Evolutionary conservation across 1,140 invertebrate species (phyloP).

Genomic region (Orchestia grillus): DNA sequence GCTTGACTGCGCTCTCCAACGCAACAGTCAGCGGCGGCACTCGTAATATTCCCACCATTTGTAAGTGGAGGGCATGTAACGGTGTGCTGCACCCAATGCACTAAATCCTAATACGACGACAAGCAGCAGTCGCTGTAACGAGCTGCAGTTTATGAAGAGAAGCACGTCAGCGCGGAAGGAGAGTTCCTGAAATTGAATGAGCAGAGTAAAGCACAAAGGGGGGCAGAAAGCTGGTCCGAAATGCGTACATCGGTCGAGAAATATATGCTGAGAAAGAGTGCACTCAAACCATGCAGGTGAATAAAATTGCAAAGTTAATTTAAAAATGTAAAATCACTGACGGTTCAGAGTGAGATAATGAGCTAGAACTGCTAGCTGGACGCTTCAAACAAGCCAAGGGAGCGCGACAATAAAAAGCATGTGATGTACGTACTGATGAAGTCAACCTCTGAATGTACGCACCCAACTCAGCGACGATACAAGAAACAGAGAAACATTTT

Average conservation of each 20-base stretch:
- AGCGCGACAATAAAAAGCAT: neutral
- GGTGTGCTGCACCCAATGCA: neutral
- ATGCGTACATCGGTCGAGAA: neutral
- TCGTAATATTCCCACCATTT: constrained; percentile 47
- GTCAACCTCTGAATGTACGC: neutral
- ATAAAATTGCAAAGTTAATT: neutral
- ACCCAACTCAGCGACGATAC: neutral
- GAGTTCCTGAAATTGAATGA: neutral
- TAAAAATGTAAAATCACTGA: neutral
- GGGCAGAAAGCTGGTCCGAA: neutral
- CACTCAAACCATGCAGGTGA: neutral
- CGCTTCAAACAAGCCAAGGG: neutral
- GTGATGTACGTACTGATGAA: neutral
- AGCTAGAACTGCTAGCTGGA: neutral
- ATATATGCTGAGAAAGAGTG: neutral
- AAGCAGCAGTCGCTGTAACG: neutral
- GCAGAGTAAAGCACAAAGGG: neutral
- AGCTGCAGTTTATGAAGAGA: neutral
- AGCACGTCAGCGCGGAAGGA: neutral
- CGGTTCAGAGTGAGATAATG: neutral
- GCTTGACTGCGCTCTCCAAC: neutral
- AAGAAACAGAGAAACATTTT: no score
- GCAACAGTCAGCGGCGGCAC: neutral
- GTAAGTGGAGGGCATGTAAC: constrained; percentile 47
- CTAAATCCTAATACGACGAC: constrained; percentile 1